Conservation (phyloP, 2,797 vertebrate species). For the Chaetophractus vellerosus region DNA sequence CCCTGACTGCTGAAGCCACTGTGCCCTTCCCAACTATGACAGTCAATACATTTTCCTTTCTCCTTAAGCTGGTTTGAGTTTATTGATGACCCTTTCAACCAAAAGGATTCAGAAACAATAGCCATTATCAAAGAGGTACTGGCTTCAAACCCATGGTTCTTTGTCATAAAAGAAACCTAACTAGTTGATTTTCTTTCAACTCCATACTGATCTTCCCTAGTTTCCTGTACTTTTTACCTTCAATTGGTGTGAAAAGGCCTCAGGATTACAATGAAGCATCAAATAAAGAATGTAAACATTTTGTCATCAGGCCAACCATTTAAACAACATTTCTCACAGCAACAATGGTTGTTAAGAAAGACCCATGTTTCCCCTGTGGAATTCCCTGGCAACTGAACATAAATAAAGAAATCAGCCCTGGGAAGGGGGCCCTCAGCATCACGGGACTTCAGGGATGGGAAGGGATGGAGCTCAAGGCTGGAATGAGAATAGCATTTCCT, state of each 20-base stretch:
- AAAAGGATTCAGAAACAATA: not conserved
- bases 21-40: not conserved
- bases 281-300: conserved; percentile 55
- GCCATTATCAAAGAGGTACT: not conserved
- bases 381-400: conserved; percentile 67
- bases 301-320: conserved; percentile 25
- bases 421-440: not conserved
- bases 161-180: not conserved
- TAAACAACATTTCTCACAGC: conserved; percentile 35
- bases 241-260: not conserved
- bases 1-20: not conserved
- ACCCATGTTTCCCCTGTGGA: conserved; percentile 71
- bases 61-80: not conserved
- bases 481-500: conserved; percentile 73
- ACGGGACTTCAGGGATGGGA: not conserved
- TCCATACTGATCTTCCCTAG: not conserved
- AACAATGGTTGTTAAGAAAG: conserved; percentile 38
- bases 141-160: not conserved
- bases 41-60: not conserved
- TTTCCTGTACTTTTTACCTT: conserved; percentile 28
- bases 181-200: not conserved
- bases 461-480: conserved; percentile 57
- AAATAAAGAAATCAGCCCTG: conserved; percentile 54
- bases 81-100: not conserved
- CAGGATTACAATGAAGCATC: conserved; percentile 7